These are phyloP conservation scores for Acleris laterana DNA, from an alignment of 2,888 invertebrate genomes.

Conservation along the genomic window DNA sequence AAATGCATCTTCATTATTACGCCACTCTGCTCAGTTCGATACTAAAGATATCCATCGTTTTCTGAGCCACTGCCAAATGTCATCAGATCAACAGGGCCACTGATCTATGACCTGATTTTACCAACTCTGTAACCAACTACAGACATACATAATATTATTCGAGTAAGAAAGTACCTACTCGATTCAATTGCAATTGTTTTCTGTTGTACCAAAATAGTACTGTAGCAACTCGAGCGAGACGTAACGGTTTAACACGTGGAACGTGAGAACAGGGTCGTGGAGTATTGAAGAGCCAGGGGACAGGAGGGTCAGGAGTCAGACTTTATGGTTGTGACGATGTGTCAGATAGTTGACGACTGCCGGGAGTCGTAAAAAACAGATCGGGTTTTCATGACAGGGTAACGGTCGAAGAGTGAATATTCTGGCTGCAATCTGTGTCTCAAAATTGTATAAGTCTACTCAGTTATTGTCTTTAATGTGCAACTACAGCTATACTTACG, in stretches of 20 bases:
- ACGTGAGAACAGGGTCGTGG: slow-evolving; percentile 41
- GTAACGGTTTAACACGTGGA: slow-evolving; percentile 40
- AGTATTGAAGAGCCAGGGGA: slow-evolving; percentile 6
- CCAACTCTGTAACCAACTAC: too few species aligned
- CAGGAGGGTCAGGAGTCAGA: slow-evolving; percentile 14
- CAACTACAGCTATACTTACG: neutral
- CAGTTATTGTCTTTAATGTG: too few species aligned
- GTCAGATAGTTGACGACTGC: neutral
- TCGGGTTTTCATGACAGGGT: slow-evolving; percentile 7
- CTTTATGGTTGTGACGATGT: slow-evolving; percentile 9
- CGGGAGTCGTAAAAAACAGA: neutral
- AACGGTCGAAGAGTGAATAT: neutral
- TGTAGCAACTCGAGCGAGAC: slow-evolving; percentile 32
- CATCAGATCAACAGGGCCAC: too few species aligned
- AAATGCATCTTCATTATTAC: too few species aligned
- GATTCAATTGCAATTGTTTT: slow-evolving; percentile 24
- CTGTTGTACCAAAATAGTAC: slow-evolving; percentile 28
- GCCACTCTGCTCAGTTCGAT: too few species aligned
- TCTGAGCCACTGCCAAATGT: too few species aligned
- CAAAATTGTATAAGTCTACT: neutral
- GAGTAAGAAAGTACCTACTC: slow-evolving; percentile 18
- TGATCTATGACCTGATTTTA: too few species aligned
- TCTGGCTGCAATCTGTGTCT: neutral
- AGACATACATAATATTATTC: too few species aligned
- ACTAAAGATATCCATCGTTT: too few species aligned